Evolutionary conservation across 1,140 invertebrate species (phyloP), one percentile per base, ranked within the genome.

Genomic region (honey bee (Apis mellifera)): DNA sequence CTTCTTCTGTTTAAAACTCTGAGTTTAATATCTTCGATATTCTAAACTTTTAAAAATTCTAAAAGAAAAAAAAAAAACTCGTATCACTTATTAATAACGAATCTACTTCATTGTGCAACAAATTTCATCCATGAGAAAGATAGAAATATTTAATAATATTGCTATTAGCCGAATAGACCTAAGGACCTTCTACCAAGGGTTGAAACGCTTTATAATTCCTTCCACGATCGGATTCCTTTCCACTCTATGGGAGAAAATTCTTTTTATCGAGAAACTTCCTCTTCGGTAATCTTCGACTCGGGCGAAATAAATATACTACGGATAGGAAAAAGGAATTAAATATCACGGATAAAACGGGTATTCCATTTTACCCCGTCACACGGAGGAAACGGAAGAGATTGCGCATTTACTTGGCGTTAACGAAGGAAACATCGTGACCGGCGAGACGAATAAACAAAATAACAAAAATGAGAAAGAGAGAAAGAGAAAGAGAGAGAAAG

Each of bases 371-470:
- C 62, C 55, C 26, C 9, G 21, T 52, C 17, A 32, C 8, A 4
- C 1, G 21, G 9, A 9, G 7, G 15, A 54, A 21, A 55, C 50
- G 50, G 11, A 9, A 32, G 59, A 74, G 55, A 19, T 65, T 23
- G 26, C 64, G n/a, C 60, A 19, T 9, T 78, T 55, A 17, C 54
- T 26, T 48, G 5, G 60, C 70, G 78, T 65, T 81, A 66, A 81
- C 52, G 60, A 74, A 65, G 70, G 50, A 48, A 74, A 72, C 57
- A 17, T 62, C 42, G 57, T 9, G 26, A 17, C 48, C 48, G 13
- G 4, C 5, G 69, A 21, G 48, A 48, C 19, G 55, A 72, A 55
- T 80, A 74, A 80, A 80, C 26, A 54, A 74, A 64, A 55, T 21
- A 52, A 50, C 26, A 26, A 26, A 0, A 26, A 19, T n/a, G 8